Conservation (phyloP, 2,888 invertebrate genomes). For the Malthinus seriepunctatus region DNA sequence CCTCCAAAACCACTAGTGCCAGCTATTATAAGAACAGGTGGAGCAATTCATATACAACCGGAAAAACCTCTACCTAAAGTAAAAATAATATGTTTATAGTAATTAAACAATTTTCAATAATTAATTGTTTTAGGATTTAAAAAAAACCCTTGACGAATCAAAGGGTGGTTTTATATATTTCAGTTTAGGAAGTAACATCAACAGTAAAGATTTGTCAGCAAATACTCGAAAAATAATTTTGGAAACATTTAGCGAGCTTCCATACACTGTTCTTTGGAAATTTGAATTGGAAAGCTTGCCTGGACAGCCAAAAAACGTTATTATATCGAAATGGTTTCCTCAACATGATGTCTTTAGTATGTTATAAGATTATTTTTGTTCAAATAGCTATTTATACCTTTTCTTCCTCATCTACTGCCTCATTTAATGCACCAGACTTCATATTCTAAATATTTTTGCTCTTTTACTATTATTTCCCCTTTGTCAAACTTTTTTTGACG, state of each 20-base stretch:
- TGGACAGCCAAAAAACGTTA: neutral
- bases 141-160: conserved; percentile 4
- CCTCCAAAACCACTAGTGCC: neutral
- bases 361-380: too few relatives aligned
- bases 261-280: conserved; percentile 6
- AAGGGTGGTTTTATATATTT: conserved; percentile 8
- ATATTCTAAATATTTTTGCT: too few relatives aligned
- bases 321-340: conserved; percentile 1
- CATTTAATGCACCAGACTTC: too few relatives aligned
- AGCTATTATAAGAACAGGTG: conserved; percentile 1
- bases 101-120: neutral
- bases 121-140: conserved; percentile 5
- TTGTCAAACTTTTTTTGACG: too few relatives aligned
- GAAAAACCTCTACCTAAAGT: neutral
- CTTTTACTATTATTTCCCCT: too few relatives aligned
- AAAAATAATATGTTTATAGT: neutral
- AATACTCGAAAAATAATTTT: neutral
- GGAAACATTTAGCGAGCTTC: conserved; percentile 3
- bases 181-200: conserved; percentile 8
- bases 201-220: neutral
- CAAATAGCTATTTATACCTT: too few relatives aligned
- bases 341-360: conserved; percentile 1
- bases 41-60: neutral
- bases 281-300: neutral
- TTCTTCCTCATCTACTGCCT: too few relatives aligned